These are phyloP conservation scores for Tangara arthus DNA, from an alignment of 2,797 vertebrate species.

Conservation along the genomic window DNA sequence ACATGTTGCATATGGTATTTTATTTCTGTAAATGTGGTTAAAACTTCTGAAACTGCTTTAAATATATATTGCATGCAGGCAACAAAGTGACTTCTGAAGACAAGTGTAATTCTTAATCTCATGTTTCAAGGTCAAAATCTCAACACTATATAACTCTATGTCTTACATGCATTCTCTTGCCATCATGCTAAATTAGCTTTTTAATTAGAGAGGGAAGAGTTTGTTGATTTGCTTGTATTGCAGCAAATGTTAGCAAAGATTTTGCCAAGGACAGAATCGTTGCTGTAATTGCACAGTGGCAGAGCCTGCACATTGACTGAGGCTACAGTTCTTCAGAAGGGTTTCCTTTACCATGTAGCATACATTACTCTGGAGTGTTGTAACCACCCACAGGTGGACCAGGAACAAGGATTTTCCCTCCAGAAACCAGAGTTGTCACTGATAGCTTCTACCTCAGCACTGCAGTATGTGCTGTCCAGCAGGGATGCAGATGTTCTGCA, in stretches of 20 bases:
- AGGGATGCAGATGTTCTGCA: neutral
- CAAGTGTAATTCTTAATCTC: neutral
- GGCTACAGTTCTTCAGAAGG: neutral
- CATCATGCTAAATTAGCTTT: neutral
- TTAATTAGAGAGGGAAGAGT: neutral
- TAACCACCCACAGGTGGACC: neutral
- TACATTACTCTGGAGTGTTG: neutral
- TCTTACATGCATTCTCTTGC: neutral
- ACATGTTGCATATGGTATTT: neutral
- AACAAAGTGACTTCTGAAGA: neutral
- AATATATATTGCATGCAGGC: neutral
- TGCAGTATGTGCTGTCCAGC: neutral
- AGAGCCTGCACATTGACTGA: neutral
- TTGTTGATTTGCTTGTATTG: neutral
- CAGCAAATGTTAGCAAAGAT: neutral
- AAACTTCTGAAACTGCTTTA: neutral
- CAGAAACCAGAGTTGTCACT: neutral
- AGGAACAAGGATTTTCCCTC: neutral
- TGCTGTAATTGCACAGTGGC: neutral
- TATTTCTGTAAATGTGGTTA: neutral
- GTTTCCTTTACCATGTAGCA: neutral
- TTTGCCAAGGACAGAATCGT: neutral
- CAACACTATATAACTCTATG: neutral
- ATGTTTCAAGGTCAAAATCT: neutral
- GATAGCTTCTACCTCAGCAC: neutral